phyloP scores from a whole-genome alignment of 2,888 invertebrate genomes.

The Myopa tessellatipennis region DNA sequence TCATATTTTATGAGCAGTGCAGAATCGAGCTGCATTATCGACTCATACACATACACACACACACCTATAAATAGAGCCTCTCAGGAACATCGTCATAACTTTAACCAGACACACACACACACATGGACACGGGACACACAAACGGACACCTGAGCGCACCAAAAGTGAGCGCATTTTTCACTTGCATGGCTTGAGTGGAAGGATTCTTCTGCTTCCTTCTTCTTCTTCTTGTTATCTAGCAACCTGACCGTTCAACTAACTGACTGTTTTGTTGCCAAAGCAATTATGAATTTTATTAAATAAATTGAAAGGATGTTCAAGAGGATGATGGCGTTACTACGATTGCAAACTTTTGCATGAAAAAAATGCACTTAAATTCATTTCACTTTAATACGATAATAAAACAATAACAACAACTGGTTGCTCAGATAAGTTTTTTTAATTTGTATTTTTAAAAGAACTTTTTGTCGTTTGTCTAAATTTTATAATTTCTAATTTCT shows the following conservation, averaged over 20 bases:
- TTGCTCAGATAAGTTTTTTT: no score
- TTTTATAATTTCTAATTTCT: no score
- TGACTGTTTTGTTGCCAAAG: neutral
- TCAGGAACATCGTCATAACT: neutral
- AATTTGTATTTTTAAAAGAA: no score
- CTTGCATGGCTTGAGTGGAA: conserved; percentile 1
- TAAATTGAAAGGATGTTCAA: neutral
- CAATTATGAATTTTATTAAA: conserved; percentile 27
- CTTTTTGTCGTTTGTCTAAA: no score
- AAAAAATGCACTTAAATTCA: no score
- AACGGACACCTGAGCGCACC: neutral
- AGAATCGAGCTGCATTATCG: conserved; percentile 9
- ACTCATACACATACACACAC: conserved; percentile 2
- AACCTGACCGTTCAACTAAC: no score
- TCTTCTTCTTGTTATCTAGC: neutral
- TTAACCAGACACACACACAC: neutral
- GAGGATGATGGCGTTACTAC: no score
- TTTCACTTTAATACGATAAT: no score
- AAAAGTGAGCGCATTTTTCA: neutral
- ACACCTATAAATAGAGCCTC: neutral
- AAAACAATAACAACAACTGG: no score
- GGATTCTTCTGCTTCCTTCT: neutral
- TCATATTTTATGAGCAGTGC: conserved; percentile 14
- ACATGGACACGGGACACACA: neutral
- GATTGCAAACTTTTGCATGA: no score